Conservation (phyloP, 2,797 vertebrate species). For the Fratercula arctica region DNA sequence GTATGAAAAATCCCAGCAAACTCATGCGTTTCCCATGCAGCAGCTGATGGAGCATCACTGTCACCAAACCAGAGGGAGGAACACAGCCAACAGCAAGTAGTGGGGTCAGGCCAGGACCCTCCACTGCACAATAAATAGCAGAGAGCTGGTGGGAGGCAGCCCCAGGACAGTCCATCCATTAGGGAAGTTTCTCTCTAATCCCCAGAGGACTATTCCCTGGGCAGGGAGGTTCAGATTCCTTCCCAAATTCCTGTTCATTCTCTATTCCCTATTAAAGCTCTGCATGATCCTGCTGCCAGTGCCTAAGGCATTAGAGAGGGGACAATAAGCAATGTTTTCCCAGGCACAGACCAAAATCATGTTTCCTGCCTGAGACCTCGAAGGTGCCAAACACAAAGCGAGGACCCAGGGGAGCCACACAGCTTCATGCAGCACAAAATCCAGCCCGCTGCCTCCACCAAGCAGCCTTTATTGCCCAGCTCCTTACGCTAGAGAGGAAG, state of each 20-base stretch:
- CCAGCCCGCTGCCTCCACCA: accelerated
- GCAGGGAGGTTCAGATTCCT: background rate
- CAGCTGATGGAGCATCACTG: background rate
- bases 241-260: background rate
- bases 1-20: background rate
- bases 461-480: background rate
- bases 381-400: slow-evolving; percentile 25
- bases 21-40: accelerated
- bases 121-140: background rate
- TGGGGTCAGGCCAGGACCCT: background rate
- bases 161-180: background rate
- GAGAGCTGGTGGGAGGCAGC: background rate
- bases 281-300: background rate
- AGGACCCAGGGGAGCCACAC: background rate
- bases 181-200: background rate
- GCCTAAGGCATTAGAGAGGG: background rate
- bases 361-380: background rate
- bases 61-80: background rate
- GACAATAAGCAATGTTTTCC: slow-evolving; percentile 23
- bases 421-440: background rate
- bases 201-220: background rate
- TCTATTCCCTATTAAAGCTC: background rate
- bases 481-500: background rate
- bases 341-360: background rate
- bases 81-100: background rate